A percentile compares a stretch with the other conserved stretches of the same genome.
Evolutionary conservation across 37 sponge, comb jelly and placozoan species (phyloP).

Genomic region (Diacarnus erythraeanus): DNA sequence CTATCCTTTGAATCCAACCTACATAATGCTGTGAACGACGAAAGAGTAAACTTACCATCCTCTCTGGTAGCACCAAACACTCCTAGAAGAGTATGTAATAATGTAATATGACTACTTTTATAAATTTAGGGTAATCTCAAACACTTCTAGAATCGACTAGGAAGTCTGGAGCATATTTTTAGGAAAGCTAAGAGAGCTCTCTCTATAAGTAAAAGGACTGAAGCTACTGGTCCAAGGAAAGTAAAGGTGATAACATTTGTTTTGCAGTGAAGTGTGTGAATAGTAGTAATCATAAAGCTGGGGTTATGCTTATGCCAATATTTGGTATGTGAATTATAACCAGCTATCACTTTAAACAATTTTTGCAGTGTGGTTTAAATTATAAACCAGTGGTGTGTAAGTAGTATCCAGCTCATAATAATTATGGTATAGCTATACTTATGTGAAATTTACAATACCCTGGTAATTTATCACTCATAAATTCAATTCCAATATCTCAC

Average conservation of each 20-base stretch:
- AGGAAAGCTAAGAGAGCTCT: constrained; percentile 40
- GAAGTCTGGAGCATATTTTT: constrained; percentile 25
- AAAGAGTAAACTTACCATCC: not conserved
- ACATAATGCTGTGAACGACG: constrained; percentile 7
- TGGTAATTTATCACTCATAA: too few relatives aligned
- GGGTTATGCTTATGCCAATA: too few relatives aligned
- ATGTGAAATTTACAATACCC: too few relatives aligned
- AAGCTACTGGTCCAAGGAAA: constrained; percentile 19
- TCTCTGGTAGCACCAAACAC: not conserved
- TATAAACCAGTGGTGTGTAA: not conserved
- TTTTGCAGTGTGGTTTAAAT: not conserved
- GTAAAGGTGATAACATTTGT: constrained; percentile 45
- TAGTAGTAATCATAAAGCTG: too few relatives aligned
- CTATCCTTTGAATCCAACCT: constrained; percentile 4
- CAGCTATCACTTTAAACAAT: too few relatives aligned
- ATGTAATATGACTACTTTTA: not conserved
- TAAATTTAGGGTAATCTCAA: not conserved
- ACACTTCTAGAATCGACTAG: constrained; percentile 14
- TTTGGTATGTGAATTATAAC: too few relatives aligned
- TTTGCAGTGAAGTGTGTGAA: too few relatives aligned
- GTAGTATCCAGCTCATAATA: too few relatives aligned
- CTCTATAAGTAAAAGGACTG: not conserved
- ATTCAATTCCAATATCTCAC: too few relatives aligned
- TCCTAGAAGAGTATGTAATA: not conserved
- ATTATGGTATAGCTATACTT: too few relatives aligned